Conservation (phyloP, 2,113 vertebrate genomes). For the Meles meles region DNA sequence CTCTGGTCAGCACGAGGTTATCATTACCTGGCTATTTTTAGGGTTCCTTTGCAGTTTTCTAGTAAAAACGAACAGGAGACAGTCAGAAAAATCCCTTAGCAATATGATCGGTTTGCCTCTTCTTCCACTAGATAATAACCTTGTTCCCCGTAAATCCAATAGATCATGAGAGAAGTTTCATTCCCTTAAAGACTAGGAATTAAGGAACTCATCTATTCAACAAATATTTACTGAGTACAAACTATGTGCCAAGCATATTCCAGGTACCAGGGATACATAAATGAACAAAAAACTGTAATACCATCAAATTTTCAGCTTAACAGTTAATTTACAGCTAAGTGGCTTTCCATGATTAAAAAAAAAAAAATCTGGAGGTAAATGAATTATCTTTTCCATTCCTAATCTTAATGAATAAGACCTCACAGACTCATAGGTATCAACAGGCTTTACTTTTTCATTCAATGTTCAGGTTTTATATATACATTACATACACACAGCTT, state of each 20-base stretch:
- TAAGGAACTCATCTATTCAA: not conserved
- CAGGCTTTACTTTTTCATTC: not conserved
- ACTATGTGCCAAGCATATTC: not conserved
- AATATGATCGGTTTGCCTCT: not conserved
- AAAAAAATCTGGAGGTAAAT: not conserved
- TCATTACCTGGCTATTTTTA: not conserved
- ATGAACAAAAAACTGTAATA: not conserved
- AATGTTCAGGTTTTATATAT: not conserved
- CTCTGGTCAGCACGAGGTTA: not conserved
- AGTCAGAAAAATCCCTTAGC: not conserved
- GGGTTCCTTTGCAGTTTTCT: not conserved
- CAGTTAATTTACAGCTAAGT: not conserved
- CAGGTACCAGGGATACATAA: not conserved
- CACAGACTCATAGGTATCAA: not conserved
- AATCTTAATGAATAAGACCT: not conserved
- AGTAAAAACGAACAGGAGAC: not conserved
- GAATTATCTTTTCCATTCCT: not conserved
- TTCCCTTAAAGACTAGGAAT: not conserved
- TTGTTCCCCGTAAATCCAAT: not conserved
- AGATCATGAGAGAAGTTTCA: not conserved
- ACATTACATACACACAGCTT: not conserved
- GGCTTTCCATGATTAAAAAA: no score
- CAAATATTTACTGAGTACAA: not conserved
- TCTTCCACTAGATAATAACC: not conserved
- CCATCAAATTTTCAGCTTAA: not conserved